Evolutionary conservation across 2,888 invertebrate genomes (phyloP).

Genomic region (Frankliniella fusca): DNA sequence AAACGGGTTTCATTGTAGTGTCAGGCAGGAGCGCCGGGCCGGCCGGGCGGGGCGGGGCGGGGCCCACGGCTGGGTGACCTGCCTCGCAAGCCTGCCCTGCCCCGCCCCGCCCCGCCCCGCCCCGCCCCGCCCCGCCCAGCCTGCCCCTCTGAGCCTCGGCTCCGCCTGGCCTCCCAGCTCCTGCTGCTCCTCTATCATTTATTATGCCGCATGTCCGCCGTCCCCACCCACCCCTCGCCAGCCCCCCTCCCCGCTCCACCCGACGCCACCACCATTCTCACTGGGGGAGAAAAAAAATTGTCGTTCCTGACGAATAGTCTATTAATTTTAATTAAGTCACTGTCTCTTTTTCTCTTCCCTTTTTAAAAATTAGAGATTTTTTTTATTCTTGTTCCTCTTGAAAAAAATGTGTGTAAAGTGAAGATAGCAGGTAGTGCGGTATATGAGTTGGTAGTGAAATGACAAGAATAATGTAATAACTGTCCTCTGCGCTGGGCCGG

Average conservation of each 20-base stretch:
- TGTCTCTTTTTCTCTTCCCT: too few species aligned
- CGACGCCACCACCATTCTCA: not conserved
- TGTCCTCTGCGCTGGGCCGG: too few species aligned
- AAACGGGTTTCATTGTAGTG: not conserved
- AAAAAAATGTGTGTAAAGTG: too few species aligned
- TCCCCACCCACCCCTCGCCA: not conserved
- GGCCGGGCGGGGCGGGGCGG: not conserved
- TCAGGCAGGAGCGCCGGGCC: not conserved
- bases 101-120: not conserved
- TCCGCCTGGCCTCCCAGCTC: not conserved
- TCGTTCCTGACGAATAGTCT: too few species aligned
- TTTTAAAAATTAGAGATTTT: too few species aligned
- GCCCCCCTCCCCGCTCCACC: not conserved
- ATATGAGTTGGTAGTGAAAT: too few species aligned
- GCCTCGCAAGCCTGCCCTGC: not conserved
- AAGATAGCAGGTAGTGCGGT: too few species aligned
- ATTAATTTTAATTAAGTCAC: too few species aligned
- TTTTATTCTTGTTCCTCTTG: too few species aligned
- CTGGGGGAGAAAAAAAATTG: not conserved
- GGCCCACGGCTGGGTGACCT: not conserved
- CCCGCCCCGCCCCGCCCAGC: not conserved
- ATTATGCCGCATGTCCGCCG: not conserved
- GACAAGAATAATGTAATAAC: too few species aligned
- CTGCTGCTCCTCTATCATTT: slow-evolving; percentile 14
- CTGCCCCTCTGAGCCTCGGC: not conserved